Evolutionary conservation across 2,797 vertebrate species (phyloP), one percentile per base, ranked within the genome.

Genomic region (Coracias cyanogaster): DNA sequence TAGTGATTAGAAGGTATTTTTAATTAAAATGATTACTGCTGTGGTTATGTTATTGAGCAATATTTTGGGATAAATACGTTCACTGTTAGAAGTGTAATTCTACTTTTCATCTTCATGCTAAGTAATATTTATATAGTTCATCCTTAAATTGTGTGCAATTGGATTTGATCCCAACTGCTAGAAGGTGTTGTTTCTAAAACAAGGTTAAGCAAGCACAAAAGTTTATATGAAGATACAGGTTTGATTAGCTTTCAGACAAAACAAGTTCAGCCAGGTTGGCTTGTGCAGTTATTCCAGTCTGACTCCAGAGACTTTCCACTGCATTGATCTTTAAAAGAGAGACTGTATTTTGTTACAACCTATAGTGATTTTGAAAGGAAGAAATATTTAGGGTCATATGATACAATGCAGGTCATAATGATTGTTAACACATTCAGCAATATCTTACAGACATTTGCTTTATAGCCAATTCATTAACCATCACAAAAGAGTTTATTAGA

Each of bases 191-290:
- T 97, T 97, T 96, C 94, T 97, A 93, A 98, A 98, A 96, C 94
- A 97, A 97, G 96, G 96, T 96, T 97, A 98, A 98, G 93, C 97
- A 98, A 98, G 97, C 89, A 98, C 91, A 96, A 74, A 97, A 97
- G 89, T 98, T 96, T 98, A 51, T 96, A 86, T 4, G 87, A 97
- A 97, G 96, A 97, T 97, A 97, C 70, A 80, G 84, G 94, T 96
- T 96, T 97, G 97, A 98, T 98, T 97, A 98, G 41, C 88, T 94
- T 89, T 94, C 82, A 95, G 93, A 93, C 78, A 96, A 96, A 98
- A 97, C 97, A 98, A 98, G 98, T 98, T 97, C 93, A 96, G 94
- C 96, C 97, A 97, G 90, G 96, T 88, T 97, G 92, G 46, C 74
- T 78, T 90, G 45, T 62, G 93, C 24, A 86, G 94, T 93, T 93